These are phyloP conservation scores for Pterois miles DNA, from an alignment of 2,797 vertebrate species.

Conservation along the genomic window DNA sequence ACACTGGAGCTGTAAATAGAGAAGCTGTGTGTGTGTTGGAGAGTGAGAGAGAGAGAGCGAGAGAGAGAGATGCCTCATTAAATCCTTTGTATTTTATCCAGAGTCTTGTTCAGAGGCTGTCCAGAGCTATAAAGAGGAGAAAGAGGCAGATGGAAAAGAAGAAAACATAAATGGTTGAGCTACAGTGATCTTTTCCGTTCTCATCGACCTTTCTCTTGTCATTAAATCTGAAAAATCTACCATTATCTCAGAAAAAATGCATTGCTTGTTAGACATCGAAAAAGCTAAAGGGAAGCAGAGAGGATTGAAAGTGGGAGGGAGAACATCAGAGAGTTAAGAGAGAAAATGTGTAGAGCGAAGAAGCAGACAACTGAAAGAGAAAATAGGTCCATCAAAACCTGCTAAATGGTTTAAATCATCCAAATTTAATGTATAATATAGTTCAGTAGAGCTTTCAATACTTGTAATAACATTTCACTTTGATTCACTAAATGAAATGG, in stretches of 20 bases:
- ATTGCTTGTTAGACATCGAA: not conserved
- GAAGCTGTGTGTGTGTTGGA: slow-evolving; percentile 26
- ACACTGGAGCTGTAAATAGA: slow-evolving; percentile 56
- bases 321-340: not conserved
- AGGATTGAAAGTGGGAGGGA: not conserved
- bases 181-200: slow-evolving; percentile 39
- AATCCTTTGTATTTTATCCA: slow-evolving; percentile 70
- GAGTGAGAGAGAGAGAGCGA: not conserved
- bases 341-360: not conserved
- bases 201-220: slow-evolving; percentile 18
- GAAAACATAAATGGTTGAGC: slow-evolving; percentile 60
- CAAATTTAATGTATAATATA: not conserved
- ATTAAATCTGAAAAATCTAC: slow-evolving; percentile 49
- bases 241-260: slow-evolving; percentile 25
- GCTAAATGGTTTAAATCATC: not conserved
- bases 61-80: slow-evolving; percentile 67
- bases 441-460: not conserved
- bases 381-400: not conserved
- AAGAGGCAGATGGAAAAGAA: slow-evolving; percentile 54
- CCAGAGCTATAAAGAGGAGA: slow-evolving; percentile 58
- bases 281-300: not conserved
- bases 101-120: slow-evolving; percentile 57
- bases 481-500: not conserved
- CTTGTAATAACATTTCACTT: not conserved
- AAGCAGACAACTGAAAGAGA: not conserved